These are phyloP conservation scores for Ptilodon capucinus DNA, from an alignment of 2,888 invertebrate species.

Conservation along the genomic window DNA sequence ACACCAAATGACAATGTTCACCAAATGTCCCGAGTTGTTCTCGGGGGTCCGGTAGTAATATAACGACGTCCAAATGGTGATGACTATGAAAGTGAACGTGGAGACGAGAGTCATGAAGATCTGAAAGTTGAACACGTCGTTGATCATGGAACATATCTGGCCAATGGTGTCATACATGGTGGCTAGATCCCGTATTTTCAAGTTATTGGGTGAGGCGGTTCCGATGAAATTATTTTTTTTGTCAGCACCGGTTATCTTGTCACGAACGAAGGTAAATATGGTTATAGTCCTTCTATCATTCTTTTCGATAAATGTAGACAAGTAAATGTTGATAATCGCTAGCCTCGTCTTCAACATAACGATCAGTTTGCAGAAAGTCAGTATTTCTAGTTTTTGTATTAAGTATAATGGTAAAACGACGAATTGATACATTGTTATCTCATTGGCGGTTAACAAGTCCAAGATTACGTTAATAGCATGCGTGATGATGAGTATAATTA, in stretches of 20 bases:
- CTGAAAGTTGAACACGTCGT: constrained; percentile 56
- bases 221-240: constrained; percentile 40
- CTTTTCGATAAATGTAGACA: constrained; percentile 42
- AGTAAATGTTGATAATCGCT: constrained; percentile 43
- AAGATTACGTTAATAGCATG: constrained; percentile 25
- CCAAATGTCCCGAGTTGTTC: constrained; percentile 31
- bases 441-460: constrained; percentile 26
- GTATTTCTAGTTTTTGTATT: constrained; percentile 50
- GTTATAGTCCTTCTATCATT: constrained; percentile 28
- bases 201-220: constrained; percentile 33
- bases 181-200: constrained; percentile 51
- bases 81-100: constrained; percentile 53
- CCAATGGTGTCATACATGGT: constrained; percentile 51
- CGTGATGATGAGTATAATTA: constrained; percentile 23
- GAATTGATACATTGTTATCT: constrained; percentile 12
- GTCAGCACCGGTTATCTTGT: constrained; percentile 24
- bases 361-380: constrained; percentile 47
- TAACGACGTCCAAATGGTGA: constrained; percentile 54
- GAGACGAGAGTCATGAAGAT: constrained; percentile 58
- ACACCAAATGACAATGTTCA: constrained; percentile 48
- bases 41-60: constrained; percentile 41
- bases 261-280: constrained; percentile 36
- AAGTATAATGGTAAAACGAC: constrained; percentile 34
- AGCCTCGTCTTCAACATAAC: constrained; percentile 45
- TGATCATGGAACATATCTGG: constrained; percentile 45